Evolutionary conservation across 2,888 invertebrate species (phyloP), one percentile per base, ranked within the genome.

Genomic region (Trisateles emortualis): DNA sequence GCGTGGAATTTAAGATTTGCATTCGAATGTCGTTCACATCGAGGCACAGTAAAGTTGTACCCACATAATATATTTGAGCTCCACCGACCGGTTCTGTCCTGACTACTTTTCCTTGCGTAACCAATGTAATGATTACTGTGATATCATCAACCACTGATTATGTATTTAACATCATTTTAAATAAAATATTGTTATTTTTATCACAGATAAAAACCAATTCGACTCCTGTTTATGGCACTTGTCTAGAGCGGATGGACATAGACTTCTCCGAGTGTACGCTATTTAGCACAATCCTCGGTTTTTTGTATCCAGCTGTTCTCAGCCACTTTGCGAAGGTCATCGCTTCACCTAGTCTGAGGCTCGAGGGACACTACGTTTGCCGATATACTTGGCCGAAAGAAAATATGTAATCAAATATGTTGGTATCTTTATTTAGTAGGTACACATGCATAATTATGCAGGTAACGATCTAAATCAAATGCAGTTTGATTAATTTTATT

Each of bases 61-160:
- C 45, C 54, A 58, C 57, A 62, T 67, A n/a, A n/a, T n/a, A 58
- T 65, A 68, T 65, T 72, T 64, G 42, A 63, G 52, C 59, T 44
- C 52, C 29, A 36, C 36, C 49, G 57, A 78, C 77, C 79, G 78
- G 79, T 80, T 75, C 59, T 46, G 47, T 19, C 14, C 16, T 49
- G 60, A 56, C 62, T 57, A 60, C 62, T 62, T 72, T 57, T 67
- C 54, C 63, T 79, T 79, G 78, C 76, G 63, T 79, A 79, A 79
- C 51, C 48, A 59, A 48, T 60, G 72, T 78, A 76, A 78, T 62
- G n/a, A 52, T 11, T 57, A 52, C 52, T 35, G 53, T 54, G 59
- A 64, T 74, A 64, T 64, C 57, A 59, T 52, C 62, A 57, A 59
- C 54, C 62, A 60, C 58, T 33, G 48, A 59, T 59, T 64, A 64